Percentiles rank a stretch among this genome's conserved stretches.
Conservation (phyloP, 2,797 vertebrate species). For the Macroramphosus scolopax region DNA sequence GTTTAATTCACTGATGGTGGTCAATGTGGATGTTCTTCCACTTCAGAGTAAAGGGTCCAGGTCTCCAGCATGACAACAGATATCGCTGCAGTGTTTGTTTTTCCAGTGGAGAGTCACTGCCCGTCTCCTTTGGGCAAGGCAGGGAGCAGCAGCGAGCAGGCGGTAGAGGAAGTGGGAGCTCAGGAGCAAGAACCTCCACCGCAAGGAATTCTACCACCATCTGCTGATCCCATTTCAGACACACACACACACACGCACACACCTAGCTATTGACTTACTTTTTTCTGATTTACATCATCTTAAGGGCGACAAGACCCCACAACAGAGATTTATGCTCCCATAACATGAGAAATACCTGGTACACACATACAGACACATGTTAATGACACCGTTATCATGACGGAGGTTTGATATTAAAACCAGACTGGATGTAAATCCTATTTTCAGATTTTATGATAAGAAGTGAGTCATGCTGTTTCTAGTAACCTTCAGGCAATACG, state of each 20-base stretch:
- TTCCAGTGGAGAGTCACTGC: constrained; percentile 25
- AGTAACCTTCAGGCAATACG: too few species aligned
- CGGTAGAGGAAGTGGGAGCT: constrained; percentile 11
- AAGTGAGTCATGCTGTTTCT: neutral
- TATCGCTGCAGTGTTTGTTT: constrained; percentile 22
- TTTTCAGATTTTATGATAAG: neutral
- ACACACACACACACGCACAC: constrained; percentile 9
- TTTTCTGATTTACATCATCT: too few species aligned
- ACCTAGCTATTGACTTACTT: too few species aligned
- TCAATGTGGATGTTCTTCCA: too few species aligned
- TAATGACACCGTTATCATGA: constrained; percentile 6
- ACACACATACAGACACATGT: constrained; percentile 6
- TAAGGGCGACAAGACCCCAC: constrained; percentile 1
- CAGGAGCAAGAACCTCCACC: constrained; percentile 47
- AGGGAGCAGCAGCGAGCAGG: neutral
- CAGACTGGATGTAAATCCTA: neutral
- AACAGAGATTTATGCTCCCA: too few species aligned
- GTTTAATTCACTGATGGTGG: too few species aligned
- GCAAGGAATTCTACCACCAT: constrained; percentile 67
- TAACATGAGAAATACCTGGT: too few species aligned
- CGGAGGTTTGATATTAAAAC: neutral
- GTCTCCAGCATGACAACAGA: neutral
- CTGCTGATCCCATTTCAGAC: constrained; percentile 68
- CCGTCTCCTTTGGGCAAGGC: constrained; percentile 27
- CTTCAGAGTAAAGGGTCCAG: neutral